Conservation (phyloP, 23 tunicate species). For the Pegea sp. region DNA sequence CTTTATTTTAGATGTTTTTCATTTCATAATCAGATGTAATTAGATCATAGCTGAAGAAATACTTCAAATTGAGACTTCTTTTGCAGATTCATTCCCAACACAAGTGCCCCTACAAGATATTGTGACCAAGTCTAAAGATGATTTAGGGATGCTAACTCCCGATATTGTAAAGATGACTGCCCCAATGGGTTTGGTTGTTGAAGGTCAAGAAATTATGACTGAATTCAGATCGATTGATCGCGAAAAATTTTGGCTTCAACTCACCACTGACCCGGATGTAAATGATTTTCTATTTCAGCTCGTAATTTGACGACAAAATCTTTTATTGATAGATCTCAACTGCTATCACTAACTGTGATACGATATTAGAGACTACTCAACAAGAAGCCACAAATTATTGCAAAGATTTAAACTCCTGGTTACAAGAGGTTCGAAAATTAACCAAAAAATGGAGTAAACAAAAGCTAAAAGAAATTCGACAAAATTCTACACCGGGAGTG, state of each 20-base stretch:
- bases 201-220: slow-evolving; percentile 31
- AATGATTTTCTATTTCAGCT: background rate
- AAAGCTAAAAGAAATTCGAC: slow-evolving; percentile 13
- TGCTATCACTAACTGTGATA: slow-evolving; percentile 18
- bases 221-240: slow-evolving; percentile 33
- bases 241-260: slow-evolving; percentile 17
- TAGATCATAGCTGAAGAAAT: no score
- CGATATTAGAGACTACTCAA: slow-evolving; percentile 17
- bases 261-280: slow-evolving; percentile 56
- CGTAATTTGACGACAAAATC: background rate
- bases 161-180: slow-evolving; percentile 23
- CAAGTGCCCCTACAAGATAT: slow-evolving; percentile 1
- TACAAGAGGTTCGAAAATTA: slow-evolving; percentile 25
- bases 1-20: no score
- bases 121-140: slow-evolving; percentile 16
- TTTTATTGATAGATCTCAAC: slow-evolving; percentile 16
- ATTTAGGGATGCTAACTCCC: slow-evolving; percentile 20
- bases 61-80: no score
- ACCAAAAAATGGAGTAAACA: slow-evolving; percentile 25
- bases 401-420: slow-evolving; percentile 38
- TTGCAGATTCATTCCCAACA: no score
- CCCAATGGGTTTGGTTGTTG: slow-evolving; percentile 32
- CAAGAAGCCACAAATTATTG: slow-evolving; percentile 29
- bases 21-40: no score
- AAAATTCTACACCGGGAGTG: slow-evolving; percentile 29